Percentiles rank a stretch among this genome's conserved stretches.
Evolutionary conservation across 2,797 vertebrate species (phyloP).

Genomic region (Poliocrania exsul): DNA sequence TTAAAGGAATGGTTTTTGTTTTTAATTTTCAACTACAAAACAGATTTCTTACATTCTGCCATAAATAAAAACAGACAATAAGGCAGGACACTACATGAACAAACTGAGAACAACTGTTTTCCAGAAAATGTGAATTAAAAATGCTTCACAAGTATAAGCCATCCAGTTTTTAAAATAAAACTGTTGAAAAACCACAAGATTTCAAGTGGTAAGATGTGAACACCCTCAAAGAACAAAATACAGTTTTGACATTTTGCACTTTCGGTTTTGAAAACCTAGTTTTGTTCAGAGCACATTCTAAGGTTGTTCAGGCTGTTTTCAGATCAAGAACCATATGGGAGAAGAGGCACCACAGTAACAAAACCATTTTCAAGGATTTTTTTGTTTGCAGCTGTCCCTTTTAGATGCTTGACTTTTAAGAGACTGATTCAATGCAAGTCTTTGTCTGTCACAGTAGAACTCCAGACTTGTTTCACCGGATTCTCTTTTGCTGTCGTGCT

Average conservation of each 20-base stretch:
- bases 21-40: constrained; percentile 80
- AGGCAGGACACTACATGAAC: constrained; percentile 80
- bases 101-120: constrained; percentile 76
- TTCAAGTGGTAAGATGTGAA: constrained; percentile 72
- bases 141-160: constrained; percentile 80
- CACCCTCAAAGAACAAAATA: constrained; percentile 73
- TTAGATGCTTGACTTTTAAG: constrained; percentile 71
- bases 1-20: constrained; percentile 69
- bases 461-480: constrained; percentile 83
- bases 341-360: constrained; percentile 82
- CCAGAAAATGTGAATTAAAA: constrained; percentile 79
- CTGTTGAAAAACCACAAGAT: constrained; percentile 76
- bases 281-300: constrained; percentile 68
- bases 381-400: constrained; percentile 76
- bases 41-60: constrained; percentile 79
- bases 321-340: constrained; percentile 70
- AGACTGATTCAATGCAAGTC: constrained; percentile 65
- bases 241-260: constrained; percentile 67
- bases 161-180: constrained; percentile 87
- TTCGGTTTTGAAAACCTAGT: constrained; percentile 61
- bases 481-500: constrained; percentile 96
- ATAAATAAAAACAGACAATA: constrained; percentile 81
- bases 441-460: constrained; percentile 25
- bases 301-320: constrained; percentile 66
- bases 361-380: constrained; percentile 75